Evolutionary conservation across 2,888 invertebrate species (phyloP).

Genomic region (Apamea crenata): DNA sequence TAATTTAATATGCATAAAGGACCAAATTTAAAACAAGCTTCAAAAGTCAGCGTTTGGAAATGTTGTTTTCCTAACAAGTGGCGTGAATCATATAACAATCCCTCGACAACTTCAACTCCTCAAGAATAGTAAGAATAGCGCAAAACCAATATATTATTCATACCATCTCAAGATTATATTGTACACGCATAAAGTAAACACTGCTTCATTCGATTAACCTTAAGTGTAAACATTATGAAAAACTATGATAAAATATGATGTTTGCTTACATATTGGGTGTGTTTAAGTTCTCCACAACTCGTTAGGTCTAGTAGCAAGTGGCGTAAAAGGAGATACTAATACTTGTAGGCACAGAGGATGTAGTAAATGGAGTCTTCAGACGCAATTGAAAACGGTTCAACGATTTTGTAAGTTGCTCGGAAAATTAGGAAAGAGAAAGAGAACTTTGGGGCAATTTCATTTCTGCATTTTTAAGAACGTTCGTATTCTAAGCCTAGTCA

Average conservation of each 20-base stretch:
- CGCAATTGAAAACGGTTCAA: background rate
- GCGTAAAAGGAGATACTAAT: conserved; percentile 44
- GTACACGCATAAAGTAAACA: conserved; percentile 37
- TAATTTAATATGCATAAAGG: too few species aligned
- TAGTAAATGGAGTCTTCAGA: conserved; percentile 3
- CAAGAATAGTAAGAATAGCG: conserved; percentile 17
- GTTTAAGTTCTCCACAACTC: conserved; percentile 34
- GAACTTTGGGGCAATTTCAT: background rate
- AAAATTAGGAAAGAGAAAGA: background rate
- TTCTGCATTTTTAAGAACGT: too few species aligned
- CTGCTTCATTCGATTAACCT: conserved; percentile 53
- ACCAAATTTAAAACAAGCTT: too few species aligned
- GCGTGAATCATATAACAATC: conserved; percentile 1
- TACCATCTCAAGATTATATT: conserved; percentile 42
- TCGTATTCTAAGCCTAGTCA: too few species aligned
- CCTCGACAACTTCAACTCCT: background rate
- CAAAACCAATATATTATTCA: conserved; percentile 36
- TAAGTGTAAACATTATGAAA: conserved; percentile 62
- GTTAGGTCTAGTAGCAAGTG: conserved; percentile 29
- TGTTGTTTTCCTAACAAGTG: conserved; percentile 4
- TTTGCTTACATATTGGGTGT: conserved; percentile 47
- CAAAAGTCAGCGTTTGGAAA: too few species aligned
- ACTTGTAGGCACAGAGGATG: conserved; percentile 1
- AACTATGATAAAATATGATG: conserved; percentile 62
- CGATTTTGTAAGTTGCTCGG: background rate